Conservation (phyloP, 2,113 vertebrate species). For the Etheostoma spectabile region DNA sequence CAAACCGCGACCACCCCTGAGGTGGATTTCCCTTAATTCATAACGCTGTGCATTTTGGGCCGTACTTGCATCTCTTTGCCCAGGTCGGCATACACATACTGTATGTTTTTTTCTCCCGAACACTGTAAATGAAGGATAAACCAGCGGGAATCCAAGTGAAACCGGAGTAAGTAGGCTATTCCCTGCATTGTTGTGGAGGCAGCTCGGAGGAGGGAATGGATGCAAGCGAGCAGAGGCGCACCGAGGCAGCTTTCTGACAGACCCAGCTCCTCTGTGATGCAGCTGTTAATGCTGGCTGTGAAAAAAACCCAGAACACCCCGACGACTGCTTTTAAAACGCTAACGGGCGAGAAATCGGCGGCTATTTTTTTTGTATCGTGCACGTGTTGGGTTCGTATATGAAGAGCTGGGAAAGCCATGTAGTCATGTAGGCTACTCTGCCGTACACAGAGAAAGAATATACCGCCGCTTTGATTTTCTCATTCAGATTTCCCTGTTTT, state of each 20-base stretch:
- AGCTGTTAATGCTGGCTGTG: constrained; percentile 56
- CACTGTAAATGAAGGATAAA: constrained; percentile 11
- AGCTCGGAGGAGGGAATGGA: constrained; percentile 60
- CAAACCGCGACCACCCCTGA: constrained; percentile 39
- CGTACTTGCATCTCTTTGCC: too few relatives aligned
- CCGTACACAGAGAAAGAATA: background rate
- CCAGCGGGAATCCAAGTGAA: constrained; percentile 5
- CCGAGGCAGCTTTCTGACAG: constrained; percentile 57
- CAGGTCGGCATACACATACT: background rate
- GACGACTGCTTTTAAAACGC: constrained; percentile 29
- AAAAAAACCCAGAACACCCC: constrained; percentile 30
- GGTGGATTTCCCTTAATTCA: constrained; percentile 10
- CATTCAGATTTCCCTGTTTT: constrained; percentile 14
- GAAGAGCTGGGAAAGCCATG: constrained; percentile 43
- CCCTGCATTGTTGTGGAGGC: constrained; percentile 67
- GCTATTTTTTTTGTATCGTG: constrained; percentile 29
- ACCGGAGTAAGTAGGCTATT: constrained; percentile 10
- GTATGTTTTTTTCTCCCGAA: too few relatives aligned
- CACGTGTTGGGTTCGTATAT: constrained; percentile 53
- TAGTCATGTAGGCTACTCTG: constrained; percentile 28
- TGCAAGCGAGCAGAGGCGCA: constrained; percentile 64
- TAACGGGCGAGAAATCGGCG: constrained; percentile 41
- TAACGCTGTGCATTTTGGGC: background rate
- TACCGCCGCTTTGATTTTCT: constrained; percentile 31
- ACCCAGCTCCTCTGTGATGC: constrained; percentile 67